phyloP scores from a whole-genome alignment of 2,888 invertebrate genomes.

The Aphidoletes aphidimyza region DNA sequence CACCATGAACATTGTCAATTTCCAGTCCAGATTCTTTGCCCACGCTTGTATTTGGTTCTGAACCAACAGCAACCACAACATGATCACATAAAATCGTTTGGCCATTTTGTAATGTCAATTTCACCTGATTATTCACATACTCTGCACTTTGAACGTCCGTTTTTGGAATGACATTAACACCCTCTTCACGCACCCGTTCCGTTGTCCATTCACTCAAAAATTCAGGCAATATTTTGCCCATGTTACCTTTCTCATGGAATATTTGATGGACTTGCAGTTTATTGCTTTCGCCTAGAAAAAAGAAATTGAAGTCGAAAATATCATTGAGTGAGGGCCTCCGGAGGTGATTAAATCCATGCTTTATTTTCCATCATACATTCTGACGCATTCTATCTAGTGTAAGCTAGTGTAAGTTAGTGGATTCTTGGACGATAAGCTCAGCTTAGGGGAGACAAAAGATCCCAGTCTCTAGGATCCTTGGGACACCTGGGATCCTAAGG shows the following conservation, averaged over 20 bases:
- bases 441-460: too few relatives aligned
- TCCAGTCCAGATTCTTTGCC: constrained; percentile 82
- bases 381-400: too few relatives aligned
- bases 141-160: constrained; percentile 63
- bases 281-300: constrained; percentile 60
- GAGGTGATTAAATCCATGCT: too few relatives aligned
- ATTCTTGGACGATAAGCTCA: too few relatives aligned
- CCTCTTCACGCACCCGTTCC: constrained; percentile 76
- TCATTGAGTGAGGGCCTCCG: too few relatives aligned
- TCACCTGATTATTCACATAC: constrained; percentile 64
- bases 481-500: too few relatives aligned
- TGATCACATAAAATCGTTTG: constrained; percentile 67
- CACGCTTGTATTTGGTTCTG: constrained; percentile 81
- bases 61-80: constrained; percentile 84
- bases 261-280: constrained; percentile 77
- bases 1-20: constrained; percentile 81
- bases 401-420: too few relatives aligned
- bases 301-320: background rate
- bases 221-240: constrained; percentile 87
- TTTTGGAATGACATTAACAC: constrained; percentile 69
- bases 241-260: constrained; percentile 85
- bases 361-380: too few relatives aligned
- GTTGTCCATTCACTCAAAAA: constrained; percentile 92
- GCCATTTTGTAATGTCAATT: constrained; percentile 69
- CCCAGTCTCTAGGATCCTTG: too few relatives aligned